Evolutionary conservation across 2,888 invertebrate genomes (phyloP).

Genomic region (Neoaliturus tenellus): DNA sequence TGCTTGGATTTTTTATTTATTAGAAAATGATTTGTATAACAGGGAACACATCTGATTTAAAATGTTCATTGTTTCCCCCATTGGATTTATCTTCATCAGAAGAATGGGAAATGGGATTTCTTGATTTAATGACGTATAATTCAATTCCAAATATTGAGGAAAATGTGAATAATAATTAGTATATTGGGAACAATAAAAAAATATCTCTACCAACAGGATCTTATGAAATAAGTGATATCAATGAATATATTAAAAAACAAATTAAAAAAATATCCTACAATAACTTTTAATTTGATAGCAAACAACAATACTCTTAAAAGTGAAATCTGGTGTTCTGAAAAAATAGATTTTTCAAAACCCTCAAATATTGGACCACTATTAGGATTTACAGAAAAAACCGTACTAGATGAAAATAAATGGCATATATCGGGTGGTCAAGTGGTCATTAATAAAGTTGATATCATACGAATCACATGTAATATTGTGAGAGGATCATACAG

Average conservation of each 20-base stretch:
- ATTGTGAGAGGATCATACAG: conserved; percentile 22
- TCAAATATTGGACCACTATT: background rate
- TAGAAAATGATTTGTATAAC: conserved; percentile 31
- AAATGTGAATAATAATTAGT: background rate
- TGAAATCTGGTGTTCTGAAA: background rate
- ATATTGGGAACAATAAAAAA: background rate
- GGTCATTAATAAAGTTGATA: too few relatives aligned
- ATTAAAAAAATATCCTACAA: background rate
- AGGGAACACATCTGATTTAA: conserved; percentile 17
- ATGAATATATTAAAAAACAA: background rate
- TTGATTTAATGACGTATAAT: conserved; percentile 36
- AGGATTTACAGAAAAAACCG: background rate
- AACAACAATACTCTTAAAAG: conserved; percentile 33
- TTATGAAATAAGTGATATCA: conserved; percentile 19
- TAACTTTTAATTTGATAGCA: background rate
- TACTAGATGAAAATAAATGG: conserved; percentile 13
- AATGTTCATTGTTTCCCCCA: conserved; percentile 16
- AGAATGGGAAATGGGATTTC: conserved; percentile 32
- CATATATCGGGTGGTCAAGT: background rate
- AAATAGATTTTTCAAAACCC: conserved; percentile 7
- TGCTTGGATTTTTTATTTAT: background rate
- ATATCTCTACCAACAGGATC: conserved; percentile 5
- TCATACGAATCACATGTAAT: conserved; percentile 17
- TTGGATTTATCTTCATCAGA: background rate
- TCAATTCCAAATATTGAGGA: conserved; percentile 38